Evolutionary conservation across 2,888 invertebrate species (phyloP), one percentile per base, ranked within the genome.

Genomic region (Drosophila merina): DNA sequence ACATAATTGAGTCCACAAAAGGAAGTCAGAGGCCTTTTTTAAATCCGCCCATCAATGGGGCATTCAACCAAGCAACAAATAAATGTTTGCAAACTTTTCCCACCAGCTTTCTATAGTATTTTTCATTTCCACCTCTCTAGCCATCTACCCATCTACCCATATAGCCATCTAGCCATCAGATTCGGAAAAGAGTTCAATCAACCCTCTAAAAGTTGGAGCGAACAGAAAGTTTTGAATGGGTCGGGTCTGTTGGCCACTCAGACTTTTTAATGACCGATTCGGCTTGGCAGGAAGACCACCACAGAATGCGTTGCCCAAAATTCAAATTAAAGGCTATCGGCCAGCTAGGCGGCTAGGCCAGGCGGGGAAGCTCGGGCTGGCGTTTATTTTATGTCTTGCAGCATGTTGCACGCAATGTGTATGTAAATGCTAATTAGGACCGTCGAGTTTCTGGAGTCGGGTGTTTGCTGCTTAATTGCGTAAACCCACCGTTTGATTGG

Each of bases 401-500:
- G 60, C 26, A 68, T 68, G 77, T 64, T 72, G 74, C 86, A 83
- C 77, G 81, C 81, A 83, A 81, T 78, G 81, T 84, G 73, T 79
- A 83, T 85, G 80, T 81, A 73, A 76, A 85, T 85, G 82, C 71
- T 85, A 84, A 85, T 83, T 83, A 74, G 66, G 77, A 72, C 14
- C 59, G 33, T 6, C 38, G 26, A 36, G 26, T 36, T 54, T 12
- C 31, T 42, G 45, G 33, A 47, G 9, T 14, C n/a, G 26, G n/a
- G 59, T 74, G 52, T 78, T 82, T 85, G 58, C 66, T 48, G 60
- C 75, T 72, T 85, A 85, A 86, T 85, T 85, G 86, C 86, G 72
- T 79, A 79, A 84, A 67, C 74, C 81, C 76, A 84, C 75, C 84
- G 73, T 78, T 85, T 86, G 84, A 85, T 85, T 85, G 75, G 72